Percentiles rank a stretch among this genome's conserved stretches.
Conservation (phyloP, 2,113 vertebrate genomes). For the Saguinus midas region DNA sequence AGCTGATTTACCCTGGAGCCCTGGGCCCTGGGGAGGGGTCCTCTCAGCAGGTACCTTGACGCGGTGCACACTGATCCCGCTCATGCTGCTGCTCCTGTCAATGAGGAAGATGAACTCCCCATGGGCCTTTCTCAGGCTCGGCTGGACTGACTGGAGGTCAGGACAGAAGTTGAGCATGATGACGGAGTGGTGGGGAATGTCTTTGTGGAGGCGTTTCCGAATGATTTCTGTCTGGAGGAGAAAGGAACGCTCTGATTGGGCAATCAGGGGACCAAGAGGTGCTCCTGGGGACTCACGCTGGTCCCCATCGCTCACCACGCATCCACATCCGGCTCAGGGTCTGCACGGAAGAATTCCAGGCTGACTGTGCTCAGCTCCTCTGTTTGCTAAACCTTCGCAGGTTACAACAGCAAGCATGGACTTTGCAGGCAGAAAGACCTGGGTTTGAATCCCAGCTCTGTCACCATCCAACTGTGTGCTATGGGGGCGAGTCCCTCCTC, state of each 20-base stretch:
- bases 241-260: conserved; percentile 11
- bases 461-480: neutral
- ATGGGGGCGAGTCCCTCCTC: neutral
- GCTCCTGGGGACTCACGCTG: no score
- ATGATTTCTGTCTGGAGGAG: conserved; percentile 91
- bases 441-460: neutral
- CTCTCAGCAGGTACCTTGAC: conserved; percentile 87
- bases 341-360: neutral
- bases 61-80: conserved; percentile 83
- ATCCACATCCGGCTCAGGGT: neutral
- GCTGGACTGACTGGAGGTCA: conserved; percentile 86
- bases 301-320: neutral
- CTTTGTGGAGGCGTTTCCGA: conserved; percentile 93
- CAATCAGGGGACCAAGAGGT: neutral
- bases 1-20: neutral
- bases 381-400: neutral
- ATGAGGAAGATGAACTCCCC: conserved; percentile 98
- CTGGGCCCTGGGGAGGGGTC: neutral
- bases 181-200: conserved; percentile 94
- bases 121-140: conserved; percentile 87
- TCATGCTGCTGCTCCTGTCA: conserved; percentile 94
- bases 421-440: neutral
- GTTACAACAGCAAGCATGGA: no score
- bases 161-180: conserved; percentile 98
- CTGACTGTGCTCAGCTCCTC: neutral